Base-by-base conservation (phyloP, 2,888 invertebrate species). In the Drosophila yooni region DNA sequence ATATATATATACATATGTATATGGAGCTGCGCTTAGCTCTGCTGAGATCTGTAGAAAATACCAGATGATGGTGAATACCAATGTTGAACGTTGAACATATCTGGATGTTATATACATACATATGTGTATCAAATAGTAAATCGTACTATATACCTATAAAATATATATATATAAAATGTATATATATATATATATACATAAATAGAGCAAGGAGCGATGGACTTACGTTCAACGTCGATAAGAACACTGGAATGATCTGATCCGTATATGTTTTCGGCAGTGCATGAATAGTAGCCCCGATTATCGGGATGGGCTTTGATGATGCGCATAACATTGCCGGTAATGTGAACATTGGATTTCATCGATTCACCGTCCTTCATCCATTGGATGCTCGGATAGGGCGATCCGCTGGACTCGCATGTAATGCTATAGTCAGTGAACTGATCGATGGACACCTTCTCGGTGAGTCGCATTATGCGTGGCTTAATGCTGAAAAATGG, bases 161-260 rank as follows among this genome's bases (percentile, higher is more conserved):
- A 31, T 31, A 31, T 31, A 46, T 21, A 46, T 13, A 3, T 8
- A 46, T 21, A 46, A 1, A 21, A 21, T 21, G 21, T 13, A 43
- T 43, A 43, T 43, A 21, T 21, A 8, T 21, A 46, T 13, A 43
- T 43, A 43, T 43, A 21, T 13, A 8, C 8, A 3, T 4, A 36
- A 13, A 36, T 13, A 36, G 11, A 18, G 18, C 18, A 38, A 40
- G 40, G 27, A 27, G 18, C 18, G 7, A 27, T 25, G 4, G 11
- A 92, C 96, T 95, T 94, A 97, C 98, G 95, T 94, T 98, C 97
- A 74, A 99, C 96, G 91, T 97, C 97, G 57, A 99, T 94, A 79
- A 95, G 94, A 0, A 96, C 95, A 66, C 96, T 96, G 29, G 95
- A 95, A 88, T 96, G 95, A 40, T 95, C 95, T 8, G 93, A 91